Conservation (phyloP, 2,113 vertebrate genomes). For the Cyprinodon tularosa region DNA sequence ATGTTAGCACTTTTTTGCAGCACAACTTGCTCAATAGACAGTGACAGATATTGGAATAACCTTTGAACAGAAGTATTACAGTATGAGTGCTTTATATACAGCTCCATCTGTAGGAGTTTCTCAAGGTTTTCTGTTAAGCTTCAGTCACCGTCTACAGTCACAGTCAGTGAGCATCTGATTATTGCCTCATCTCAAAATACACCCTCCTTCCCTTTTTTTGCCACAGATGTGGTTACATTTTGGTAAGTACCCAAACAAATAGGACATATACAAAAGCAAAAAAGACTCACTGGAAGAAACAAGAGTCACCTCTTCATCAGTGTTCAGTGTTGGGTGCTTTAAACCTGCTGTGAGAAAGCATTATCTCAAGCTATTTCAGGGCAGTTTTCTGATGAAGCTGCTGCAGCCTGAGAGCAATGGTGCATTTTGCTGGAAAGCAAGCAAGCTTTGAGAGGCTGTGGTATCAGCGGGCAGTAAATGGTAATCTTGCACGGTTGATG, state of each 20-base stretch:
- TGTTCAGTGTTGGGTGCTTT: slow-evolving; percentile 4
- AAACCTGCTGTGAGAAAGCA: slow-evolving; percentile 48
- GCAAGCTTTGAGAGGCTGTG: slow-evolving; percentile 53
- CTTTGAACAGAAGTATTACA: background rate
- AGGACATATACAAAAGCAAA: slow-evolving; percentile 16
- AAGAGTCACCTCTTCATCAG: background rate
- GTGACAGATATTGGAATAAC: background rate
- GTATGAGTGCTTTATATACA: background rate
- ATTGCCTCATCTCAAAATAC: slow-evolving; percentile 14
- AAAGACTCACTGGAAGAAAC: slow-evolving; percentile 1
- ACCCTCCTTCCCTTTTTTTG: slow-evolving; percentile 24
- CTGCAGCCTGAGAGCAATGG: slow-evolving; percentile 64
- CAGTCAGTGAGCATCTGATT: slow-evolving; percentile 24
- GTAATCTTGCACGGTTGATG: slow-evolving; percentile 63
- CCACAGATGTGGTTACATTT: slow-evolving; percentile 34
- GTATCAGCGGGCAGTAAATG: slow-evolving; percentile 74
- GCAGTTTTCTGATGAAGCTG: slow-evolving; percentile 58
- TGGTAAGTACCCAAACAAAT: slow-evolving; percentile 1
- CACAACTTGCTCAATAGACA: background rate
- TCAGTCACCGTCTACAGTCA: slow-evolving; percentile 1
- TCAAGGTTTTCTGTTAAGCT: background rate
- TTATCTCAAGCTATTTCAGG: slow-evolving; percentile 52
- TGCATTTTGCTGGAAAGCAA: slow-evolving; percentile 60
- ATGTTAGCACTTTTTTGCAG: background rate
- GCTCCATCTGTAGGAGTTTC: background rate